Evolutionary conservation across 1,140 invertebrate genomes (phyloP).

Genomic region (Centruroides vittatus): DNA sequence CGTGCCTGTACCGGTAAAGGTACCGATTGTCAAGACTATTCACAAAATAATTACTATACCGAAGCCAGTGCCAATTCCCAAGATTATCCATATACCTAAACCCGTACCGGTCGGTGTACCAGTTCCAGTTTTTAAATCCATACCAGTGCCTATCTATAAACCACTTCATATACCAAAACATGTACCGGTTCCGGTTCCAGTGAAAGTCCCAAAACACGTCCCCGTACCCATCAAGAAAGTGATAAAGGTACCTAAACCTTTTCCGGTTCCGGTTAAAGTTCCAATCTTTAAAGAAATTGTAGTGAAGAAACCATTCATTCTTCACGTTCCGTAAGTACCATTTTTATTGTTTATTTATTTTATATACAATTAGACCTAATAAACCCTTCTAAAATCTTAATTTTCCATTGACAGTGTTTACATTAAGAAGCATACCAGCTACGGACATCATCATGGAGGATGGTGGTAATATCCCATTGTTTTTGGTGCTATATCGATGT

Average conservation of each 20-base stretch:
- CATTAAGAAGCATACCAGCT: too few species aligned
- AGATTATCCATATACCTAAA: slow-evolving; percentile 19
- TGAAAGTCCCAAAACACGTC: slow-evolving; percentile 22
- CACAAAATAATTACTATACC: slow-evolving; percentile 17
- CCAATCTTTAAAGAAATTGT: slow-evolving; percentile 23
- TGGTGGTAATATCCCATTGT: too few species aligned
- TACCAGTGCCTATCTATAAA: slow-evolving; percentile 17
- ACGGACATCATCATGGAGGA: too few species aligned
- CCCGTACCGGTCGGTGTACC: slow-evolving; percentile 17
- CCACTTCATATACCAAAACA: slow-evolving; percentile 16
- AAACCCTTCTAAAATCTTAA: too few species aligned
- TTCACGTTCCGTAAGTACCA: slow-evolving; percentile 23
- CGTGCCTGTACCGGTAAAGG: slow-evolving; percentile 21
- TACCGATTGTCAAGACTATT: slow-evolving; percentile 17
- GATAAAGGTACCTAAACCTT: slow-evolving; percentile 22
- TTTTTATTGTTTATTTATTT: background rate
- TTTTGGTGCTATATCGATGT: too few species aligned
- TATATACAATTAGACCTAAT: too few species aligned
- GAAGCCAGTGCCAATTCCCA: slow-evolving; percentile 19
- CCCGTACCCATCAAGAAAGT: slow-evolving; percentile 22
- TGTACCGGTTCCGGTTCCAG: slow-evolving; percentile 19
- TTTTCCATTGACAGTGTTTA: too few species aligned
- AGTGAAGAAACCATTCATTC: slow-evolving; percentile 23
- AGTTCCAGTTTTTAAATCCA: slow-evolving; percentile 17
- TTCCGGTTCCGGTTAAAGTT: slow-evolving; percentile 21